Evolutionary conservation across 2,888 invertebrate genomes (phyloP), one percentile per base, ranked within the genome.

Genomic region (Ormyrus rosae): DNA sequence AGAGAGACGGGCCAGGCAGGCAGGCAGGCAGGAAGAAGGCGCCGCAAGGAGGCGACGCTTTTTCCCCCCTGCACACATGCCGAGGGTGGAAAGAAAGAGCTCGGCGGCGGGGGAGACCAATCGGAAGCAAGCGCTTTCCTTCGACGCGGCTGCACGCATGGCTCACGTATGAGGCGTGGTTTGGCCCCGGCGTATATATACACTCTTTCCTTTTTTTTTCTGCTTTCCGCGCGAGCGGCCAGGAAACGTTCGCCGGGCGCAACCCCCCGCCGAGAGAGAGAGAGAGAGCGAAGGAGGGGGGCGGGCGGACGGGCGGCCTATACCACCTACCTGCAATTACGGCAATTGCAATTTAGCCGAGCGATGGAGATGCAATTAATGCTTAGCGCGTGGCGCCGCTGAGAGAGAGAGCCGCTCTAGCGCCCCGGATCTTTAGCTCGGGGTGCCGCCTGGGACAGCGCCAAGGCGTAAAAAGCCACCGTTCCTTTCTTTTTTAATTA

Each of bases 61-160:
- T 19, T 19, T 19, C 19, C 19, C 19, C 19, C 19, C 19, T 19
- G 19, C 19, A 19, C 19, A 19, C 19, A 19, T 80, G 81, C 82
- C 82, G 84, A 82, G 83, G 60, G 63, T 19, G 67, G 58, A 82
- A 81, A 80, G 83, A 79, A 83, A 84, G 86, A 84, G 85, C 85
- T 84, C 84, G 84, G 84, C 83, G 82, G 81, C 84, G 83, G 79
- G 84, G 83, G 64, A 88, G 87, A 89, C 90, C 90, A 90, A 90
- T 90, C 90, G 90, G 89, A 89, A 90, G 89, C 89, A 85, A 86
- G 89, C 87, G 87, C 19, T 71, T 89, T 89, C 19, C 89, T 89
- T 90, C 68, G 67, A 85, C 87, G 84, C 82, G 84, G 83, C 83
- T 85, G 50, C 78, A 88, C 87, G 88, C 87, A 87, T 87, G 86